Base-by-base conservation (phyloP, 2,113 vertebrate species). In the Hylia prasina region DNA sequence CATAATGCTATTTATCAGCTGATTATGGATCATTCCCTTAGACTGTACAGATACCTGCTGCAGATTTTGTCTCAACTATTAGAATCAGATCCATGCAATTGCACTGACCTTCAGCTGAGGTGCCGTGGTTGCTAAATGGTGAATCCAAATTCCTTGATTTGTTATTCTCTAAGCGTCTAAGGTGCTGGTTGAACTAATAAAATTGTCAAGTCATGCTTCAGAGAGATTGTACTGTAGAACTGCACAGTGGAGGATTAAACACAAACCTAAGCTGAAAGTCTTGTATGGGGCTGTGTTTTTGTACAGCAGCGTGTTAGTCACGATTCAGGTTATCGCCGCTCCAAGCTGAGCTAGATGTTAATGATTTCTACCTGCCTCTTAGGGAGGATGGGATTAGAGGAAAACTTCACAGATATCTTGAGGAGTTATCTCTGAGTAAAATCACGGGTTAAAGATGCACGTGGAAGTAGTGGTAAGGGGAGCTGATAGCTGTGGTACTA, bases 271-370 rank as follows among this genome's bases (percentile, higher is more conserved):
- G 18, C 10, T 45, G 35, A 77, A 94, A 78, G 39, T 20, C 2
- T 1, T 4, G 7, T 24, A 15, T 20, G 13, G 21, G 33, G 33
- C 21, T 58, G 15, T 40, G 72, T 4, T 89, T 91, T 54, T 7
- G 1, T 54, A 30, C 7, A 1, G 45, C 37, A 37, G 47, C 33
- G 11, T 1, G 0, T 39, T 15, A 24, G 12, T 31, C 63, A 83
- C 10, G 18, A 63, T 47, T 42, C 70, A 45, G 19, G 20, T 75
- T 79, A 61, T 35, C 60, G 24, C 35, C 39, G 42, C 44, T 68
- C 40, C 30, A 57, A 73, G 50, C 8, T 58, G 30, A 57, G 23
- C 14, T 68, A 31, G 47, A 42, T 44, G 48, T 18, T 44, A 70
- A 47, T 54, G 64, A 70, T 50, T 82, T 57, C 25, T 57, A 87